These are phyloP conservation scores for Eupithecia pulchellata DNA, from an alignment of 2,888 invertebrate genomes.

Conservation along the genomic window DNA sequence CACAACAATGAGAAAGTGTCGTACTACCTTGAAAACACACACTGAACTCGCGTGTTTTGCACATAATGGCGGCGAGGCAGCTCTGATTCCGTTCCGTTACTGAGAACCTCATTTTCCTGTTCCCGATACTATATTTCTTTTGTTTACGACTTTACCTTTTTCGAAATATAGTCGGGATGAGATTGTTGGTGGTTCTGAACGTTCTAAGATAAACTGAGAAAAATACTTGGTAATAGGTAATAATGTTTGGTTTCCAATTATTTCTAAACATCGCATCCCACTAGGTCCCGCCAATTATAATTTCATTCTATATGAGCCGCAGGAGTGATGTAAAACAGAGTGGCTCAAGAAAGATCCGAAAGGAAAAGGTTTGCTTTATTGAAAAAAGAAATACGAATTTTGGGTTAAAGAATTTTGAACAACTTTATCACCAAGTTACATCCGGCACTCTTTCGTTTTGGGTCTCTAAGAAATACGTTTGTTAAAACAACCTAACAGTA, in stretches of 20 bases:
- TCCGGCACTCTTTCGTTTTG: background rate
- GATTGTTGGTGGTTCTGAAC: background rate
- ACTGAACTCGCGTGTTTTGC: conserved; percentile 59
- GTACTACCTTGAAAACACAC: conserved; percentile 21
- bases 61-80: conserved; percentile 62
- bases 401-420: background rate
- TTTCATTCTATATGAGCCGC: background rate
- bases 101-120: conserved; percentile 44
- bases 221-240: background rate
- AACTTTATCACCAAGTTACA: background rate
- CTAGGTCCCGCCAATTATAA: background rate
- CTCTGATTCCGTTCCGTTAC: conserved; percentile 43
- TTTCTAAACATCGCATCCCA: background rate
- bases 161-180: conserved; percentile 40
- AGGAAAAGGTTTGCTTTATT: no score
- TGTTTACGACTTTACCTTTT: conserved; percentile 49
- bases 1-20: background rate
- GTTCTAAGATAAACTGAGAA: background rate
- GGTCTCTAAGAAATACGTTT: no score
- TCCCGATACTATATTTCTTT: conserved; percentile 43
- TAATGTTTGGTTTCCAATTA: background rate
- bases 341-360: no score
- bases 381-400: background rate
- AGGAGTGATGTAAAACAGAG: no score
- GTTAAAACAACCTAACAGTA: no score